phyloP scores from a whole-genome alignment of 2,113 vertebrate genomes.

The Tympanuchus pallidicinctus region DNA sequence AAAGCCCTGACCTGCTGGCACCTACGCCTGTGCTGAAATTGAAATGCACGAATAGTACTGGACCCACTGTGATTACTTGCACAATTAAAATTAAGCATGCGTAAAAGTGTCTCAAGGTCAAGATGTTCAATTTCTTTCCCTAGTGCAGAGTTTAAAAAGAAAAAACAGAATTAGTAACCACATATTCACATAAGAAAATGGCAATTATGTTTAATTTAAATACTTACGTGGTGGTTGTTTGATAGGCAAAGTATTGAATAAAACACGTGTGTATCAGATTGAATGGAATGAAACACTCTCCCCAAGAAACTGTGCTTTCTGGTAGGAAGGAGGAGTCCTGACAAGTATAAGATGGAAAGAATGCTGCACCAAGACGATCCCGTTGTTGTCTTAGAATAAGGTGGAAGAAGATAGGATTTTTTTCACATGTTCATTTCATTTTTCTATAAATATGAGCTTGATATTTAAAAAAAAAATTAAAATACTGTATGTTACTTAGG shows the following conservation, averaged over 20 bases:
- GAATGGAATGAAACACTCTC: not conserved
- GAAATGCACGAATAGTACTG: not conserved
- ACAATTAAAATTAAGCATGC: not conserved
- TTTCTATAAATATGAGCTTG: not conserved
- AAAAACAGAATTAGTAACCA: not conserved
- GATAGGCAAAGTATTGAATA: not conserved
- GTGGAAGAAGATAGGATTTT: not conserved
- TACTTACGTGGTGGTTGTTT: not conserved
- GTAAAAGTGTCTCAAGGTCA: not conserved
- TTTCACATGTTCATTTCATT: not conserved
- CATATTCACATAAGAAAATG: not conserved
- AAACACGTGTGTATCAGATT: not conserved
- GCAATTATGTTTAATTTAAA: not conserved
- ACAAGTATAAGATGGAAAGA: not conserved
- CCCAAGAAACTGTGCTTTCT: not conserved
- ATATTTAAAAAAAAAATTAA: not conserved
- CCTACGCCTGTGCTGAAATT: not conserved
- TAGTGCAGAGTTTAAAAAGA: not conserved
- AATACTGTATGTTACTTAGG: not conserved
- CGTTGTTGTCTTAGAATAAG: not conserved
- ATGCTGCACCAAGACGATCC: not conserved
- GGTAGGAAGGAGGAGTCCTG: not conserved
- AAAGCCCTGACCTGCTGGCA: not conserved
- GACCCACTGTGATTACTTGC: not conserved
- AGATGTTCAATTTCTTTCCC: not conserved